phyloP scores from a whole-genome alignment of 64 coral and sea anemone species.

The Dendrophyllia cribrosa region DNA sequence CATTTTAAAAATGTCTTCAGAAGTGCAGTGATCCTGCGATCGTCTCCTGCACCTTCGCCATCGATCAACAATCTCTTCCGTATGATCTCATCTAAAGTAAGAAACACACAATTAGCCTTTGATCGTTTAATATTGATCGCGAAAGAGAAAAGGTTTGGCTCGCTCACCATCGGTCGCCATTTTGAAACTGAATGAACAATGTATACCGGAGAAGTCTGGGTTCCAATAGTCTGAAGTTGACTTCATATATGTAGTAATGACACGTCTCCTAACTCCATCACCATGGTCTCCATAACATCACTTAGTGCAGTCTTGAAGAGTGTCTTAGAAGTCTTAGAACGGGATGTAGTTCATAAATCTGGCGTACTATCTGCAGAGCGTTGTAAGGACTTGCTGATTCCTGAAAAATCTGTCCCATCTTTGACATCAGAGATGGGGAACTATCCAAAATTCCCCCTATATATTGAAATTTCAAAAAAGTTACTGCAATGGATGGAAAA shows the following conservation, averaged over 20 bases:
- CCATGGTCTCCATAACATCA: not conserved
- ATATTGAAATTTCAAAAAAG: slow-evolving; percentile 51
- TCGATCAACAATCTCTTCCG: slow-evolving; percentile 91
- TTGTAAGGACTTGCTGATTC: not conserved
- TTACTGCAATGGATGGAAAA: slow-evolving; percentile 41
- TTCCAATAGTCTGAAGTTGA: not conserved
- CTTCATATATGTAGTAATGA: not conserved
- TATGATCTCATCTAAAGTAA: slow-evolving; percentile 89
- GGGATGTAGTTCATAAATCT: not conserved
- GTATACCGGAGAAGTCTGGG: not conserved
- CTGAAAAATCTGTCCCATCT: not conserved
- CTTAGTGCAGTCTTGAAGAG: not conserved
- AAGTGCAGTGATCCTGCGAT: slow-evolving; percentile 88
- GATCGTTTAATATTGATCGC: not conserved
- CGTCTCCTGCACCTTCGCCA: slow-evolving; percentile 95
- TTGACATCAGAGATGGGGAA: not conserved
- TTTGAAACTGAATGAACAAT: slow-evolving; percentile 1
- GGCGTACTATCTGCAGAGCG: not conserved
- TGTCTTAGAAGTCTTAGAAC: slow-evolving; percentile 27
- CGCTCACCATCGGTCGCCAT: slow-evolving; percentile 88
- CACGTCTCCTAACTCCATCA: not conserved
- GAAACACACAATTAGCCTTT: not conserved
- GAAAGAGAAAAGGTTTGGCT: not conserved
- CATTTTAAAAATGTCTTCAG: slow-evolving; percentile 96
- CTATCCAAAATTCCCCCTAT: slow-evolving; percentile 22